phyloP scores from a whole-genome alignment of 2,113 vertebrate genomes.

The Hemibagrus wyckioides region DNA sequence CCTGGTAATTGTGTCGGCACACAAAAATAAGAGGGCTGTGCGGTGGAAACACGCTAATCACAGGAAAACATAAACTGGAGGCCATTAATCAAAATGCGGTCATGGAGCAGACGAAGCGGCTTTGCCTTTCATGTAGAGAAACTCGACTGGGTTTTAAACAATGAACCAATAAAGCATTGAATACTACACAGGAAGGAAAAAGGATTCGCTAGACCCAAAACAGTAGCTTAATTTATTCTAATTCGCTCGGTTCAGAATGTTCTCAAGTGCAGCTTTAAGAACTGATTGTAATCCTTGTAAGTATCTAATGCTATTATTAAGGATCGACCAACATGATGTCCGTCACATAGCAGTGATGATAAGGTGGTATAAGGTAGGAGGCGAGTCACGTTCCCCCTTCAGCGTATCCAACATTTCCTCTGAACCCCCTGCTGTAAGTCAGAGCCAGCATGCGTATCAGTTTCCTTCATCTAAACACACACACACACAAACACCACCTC shows the following conservation, averaged over 20 bases:
- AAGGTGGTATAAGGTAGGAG: neutral
- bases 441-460: neutral
- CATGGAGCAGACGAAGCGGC: neutral
- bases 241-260: neutral
- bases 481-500: constrained; percentile 6
- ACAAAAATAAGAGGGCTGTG: constrained; percentile 26
- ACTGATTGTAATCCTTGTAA: neutral
- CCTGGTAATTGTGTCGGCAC: neutral
- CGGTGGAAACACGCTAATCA: constrained; percentile 24
- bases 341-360: neutral
- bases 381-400: neutral
- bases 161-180: constrained; percentile 3
- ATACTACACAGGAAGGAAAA: neutral
- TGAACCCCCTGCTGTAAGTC: neutral
- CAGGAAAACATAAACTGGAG: constrained; percentile 34
- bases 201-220: neutral
- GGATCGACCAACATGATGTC: neutral
- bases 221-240: neutral
- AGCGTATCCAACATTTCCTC: neutral
- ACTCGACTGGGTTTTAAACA: constrained; percentile 2
- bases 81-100: constrained; percentile 35
- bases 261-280: neutral
- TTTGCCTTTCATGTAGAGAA: constrained; percentile 34
- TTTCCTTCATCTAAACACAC: constrained; percentile 6
- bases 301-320: neutral